Conservation (phyloP, 2,888 invertebrate genomes). For the Halictus ligatus region DNA sequence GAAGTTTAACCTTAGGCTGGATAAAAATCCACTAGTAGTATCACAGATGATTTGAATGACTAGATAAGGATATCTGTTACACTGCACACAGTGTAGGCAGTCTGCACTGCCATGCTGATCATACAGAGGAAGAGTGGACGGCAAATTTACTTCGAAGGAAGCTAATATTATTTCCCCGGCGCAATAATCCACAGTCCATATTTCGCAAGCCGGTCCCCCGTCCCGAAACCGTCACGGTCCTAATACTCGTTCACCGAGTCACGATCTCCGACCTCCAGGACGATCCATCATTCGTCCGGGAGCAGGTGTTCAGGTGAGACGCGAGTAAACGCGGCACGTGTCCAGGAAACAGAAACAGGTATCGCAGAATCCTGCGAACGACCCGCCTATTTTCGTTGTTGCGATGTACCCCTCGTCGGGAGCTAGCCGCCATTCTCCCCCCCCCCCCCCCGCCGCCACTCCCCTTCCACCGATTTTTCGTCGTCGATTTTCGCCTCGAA, state of each 20-base stretch:
- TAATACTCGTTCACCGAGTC: conserved; percentile 29
- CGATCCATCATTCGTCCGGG: conserved; percentile 55
- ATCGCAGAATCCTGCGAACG: conserved; percentile 39
- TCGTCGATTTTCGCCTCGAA: conserved; percentile 33
- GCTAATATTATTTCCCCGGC: background rate
- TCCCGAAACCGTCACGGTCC: conserved; percentile 14
- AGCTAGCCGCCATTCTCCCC: background rate
- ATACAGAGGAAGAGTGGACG: background rate
- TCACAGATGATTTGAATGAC: too few species aligned
- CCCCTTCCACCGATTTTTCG: background rate
- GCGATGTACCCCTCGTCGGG: background rate
- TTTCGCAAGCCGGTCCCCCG: background rate
- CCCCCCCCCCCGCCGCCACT: background rate
- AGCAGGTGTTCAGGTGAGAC: conserved; percentile 54
- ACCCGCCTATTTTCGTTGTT: conserved; percentile 59
- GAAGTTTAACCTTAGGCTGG: background rate
- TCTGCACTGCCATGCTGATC: background rate
- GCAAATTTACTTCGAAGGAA: background rate
- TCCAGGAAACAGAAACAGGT: conserved; percentile 67
- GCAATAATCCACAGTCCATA: conserved; percentile 1
- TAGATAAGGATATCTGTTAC: too few species aligned
- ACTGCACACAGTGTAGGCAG: background rate
- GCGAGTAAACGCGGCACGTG: conserved; percentile 63
- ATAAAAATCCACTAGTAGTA: background rate
- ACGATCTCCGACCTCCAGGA: conserved; percentile 24